These are phyloP conservation scores for Phaedon cochleariae DNA, from an alignment of 2,888 invertebrate species.

Conservation along the genomic window DNA sequence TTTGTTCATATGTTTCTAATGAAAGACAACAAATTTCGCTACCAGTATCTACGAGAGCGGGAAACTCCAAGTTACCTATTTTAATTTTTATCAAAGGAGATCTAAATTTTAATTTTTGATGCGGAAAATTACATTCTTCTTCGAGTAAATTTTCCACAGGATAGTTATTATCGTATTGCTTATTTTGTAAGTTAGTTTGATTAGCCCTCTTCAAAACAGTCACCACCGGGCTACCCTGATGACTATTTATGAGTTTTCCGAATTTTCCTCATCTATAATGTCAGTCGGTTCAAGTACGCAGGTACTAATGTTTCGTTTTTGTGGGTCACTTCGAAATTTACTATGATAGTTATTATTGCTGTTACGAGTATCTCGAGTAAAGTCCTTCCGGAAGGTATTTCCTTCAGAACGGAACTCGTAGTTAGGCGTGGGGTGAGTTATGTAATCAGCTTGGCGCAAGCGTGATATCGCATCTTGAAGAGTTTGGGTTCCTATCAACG, in stretches of 20 bases:
- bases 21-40: neutral
- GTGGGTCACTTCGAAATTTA: neutral
- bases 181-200: too few species aligned
- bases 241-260: too few species aligned
- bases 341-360: too few species aligned
- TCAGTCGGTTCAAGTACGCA: neutral
- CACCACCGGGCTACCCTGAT: too few species aligned
- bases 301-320: neutral
- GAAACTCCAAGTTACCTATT: constrained; percentile 1
- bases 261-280: too few species aligned
- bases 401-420: too few species aligned
- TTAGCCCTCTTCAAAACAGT: neutral
- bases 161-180: neutral
- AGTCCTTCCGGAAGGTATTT: neutral
- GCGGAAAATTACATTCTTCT: neutral
- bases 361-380: neutral
- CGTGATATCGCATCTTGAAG: neutral
- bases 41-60: neutral
- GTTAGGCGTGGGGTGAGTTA: neutral
- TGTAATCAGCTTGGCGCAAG: neutral
- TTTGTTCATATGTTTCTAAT: neutral
- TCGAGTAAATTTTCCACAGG: neutral
- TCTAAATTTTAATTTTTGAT: neutral
- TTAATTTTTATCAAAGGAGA: neutral
- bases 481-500: neutral